Conservation (phyloP, 2,113 vertebrate species). For the Verasper variegatus region DNA sequence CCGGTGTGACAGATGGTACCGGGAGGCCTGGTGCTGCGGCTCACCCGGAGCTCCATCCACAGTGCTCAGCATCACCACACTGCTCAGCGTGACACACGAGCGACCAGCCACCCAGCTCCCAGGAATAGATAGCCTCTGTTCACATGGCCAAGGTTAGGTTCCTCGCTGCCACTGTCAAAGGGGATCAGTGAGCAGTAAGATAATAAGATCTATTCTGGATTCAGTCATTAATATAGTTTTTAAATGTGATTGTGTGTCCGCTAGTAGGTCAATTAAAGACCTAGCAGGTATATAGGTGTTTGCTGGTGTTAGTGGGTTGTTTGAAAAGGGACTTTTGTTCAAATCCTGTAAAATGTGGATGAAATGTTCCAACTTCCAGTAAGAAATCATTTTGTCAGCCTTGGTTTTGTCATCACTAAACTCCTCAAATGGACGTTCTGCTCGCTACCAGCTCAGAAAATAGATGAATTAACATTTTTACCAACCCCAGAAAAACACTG, state of each 20-base stretch:
- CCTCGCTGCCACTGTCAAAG: slow-evolving; percentile 29
- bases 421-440: neutral
- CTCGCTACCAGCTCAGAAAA: neutral
- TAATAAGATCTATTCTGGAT: no score
- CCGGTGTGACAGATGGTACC: slow-evolving; percentile 75
- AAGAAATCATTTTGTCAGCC: neutral
- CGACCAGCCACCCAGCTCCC: slow-evolving; percentile 51
- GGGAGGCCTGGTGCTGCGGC: slow-evolving; percentile 57
- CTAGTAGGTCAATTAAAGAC: no score
- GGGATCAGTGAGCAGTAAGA: neutral
- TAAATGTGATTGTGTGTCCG: no score
- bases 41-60: slow-evolving; percentile 73
- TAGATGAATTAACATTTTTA: neutral
- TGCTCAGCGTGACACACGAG: slow-evolving; percentile 64
- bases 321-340: no score
- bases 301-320: no score
- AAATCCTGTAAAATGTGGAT: no score
- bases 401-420: neutral
- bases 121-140: slow-evolving; percentile 58
- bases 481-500: neutral
- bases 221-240: no score
- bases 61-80: slow-evolving; percentile 71
- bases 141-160: slow-evolving; percentile 59
- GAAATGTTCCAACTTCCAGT: neutral
- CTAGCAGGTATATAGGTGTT: no score